Evolutionary conservation across 2,888 invertebrate genomes (phyloP), one percentile per base, ranked within the genome.

Genomic region (Arge pagana): DNA sequence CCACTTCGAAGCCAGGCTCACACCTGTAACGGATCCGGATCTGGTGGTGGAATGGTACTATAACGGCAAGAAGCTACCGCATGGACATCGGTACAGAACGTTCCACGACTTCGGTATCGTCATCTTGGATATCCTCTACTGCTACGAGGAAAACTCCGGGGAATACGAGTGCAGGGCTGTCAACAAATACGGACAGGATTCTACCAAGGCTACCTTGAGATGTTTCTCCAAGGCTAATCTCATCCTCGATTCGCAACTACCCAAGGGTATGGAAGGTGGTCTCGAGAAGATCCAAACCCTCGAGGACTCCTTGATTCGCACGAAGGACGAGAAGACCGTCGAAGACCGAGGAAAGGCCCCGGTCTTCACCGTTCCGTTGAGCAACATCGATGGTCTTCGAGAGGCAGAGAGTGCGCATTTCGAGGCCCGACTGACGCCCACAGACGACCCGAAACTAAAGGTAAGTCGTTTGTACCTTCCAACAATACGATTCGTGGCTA

Each of bases 31-130:
- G 53, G 98, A 98, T 80, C 96, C 97, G 3, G 92, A 94, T 64
- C 83, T 97, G 57, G 88, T 88, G 62, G 94, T 96, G 13, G 96
- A 96, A 78, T 96, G 96, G 96, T 93, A 88, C 77, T 93, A 91
- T 74, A 93, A 96, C 71, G 94, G 93, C 54, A 88, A 91, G 76
- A 94, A 93, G 73, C 79, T 96, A 63, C 92, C 93, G 1, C 90
- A 91, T 78, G 98, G 97, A 43, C 96, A 97, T 77, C 87, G 98
- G 61, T 98, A 96, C 78, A 87, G 96, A 64, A 96, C 96, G 50
- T 95, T 96, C 88, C 94, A 96, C 72, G 96, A 97, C 72, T 97
- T 97, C 76, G 96, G 96, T 55, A 93, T 95, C 69, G 96, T 96
- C 41, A 95, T 96, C 64, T 82, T 97, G 70, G 96, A 96, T 70